phyloP scores from a whole-genome alignment of 1,140 invertebrate genomes.

The Sitophilus oryzae region DNA sequence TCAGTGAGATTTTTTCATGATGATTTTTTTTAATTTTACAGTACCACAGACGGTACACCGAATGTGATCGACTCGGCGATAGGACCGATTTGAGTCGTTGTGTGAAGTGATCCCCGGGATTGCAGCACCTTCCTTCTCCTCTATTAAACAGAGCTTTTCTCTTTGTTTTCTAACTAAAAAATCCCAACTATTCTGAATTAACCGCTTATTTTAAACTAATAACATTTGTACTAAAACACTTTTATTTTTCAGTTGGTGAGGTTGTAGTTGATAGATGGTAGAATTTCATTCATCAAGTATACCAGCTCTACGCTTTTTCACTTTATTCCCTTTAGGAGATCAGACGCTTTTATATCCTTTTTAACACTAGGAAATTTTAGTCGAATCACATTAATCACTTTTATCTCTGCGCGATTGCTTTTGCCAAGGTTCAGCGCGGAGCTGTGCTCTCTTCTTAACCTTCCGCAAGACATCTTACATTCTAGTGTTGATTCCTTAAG shows the following conservation, averaged over 20 bases:
- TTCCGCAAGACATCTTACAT: constrained; percentile 15
- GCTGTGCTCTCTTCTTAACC: not conserved
- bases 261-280: constrained; percentile 41
- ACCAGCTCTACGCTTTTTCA: constrained; percentile 30
- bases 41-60: constrained; percentile 31
- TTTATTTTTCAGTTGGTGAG: constrained; percentile 43
- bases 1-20: constrained; percentile 15
- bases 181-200: constrained; percentile 4
- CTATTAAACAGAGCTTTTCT: constrained; percentile 7
- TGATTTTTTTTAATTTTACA: constrained; percentile 38
- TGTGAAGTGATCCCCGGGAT: constrained; percentile 25
- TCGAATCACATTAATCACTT: constrained; percentile 1
- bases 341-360: constrained; percentile 30
- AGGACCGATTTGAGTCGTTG: constrained; percentile 25
- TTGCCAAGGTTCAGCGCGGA: not conserved
- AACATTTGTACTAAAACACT: constrained; percentile 16
- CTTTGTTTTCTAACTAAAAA: constrained; percentile 8
- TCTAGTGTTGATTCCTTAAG: constrained; percentile 17
- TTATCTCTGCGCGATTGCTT: constrained; percentile 15
- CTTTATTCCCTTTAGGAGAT: constrained; percentile 29
- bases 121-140: constrained; percentile 4
- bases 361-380: constrained; percentile 21
- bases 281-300: constrained; percentile 12
- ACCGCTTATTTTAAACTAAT: constrained; percentile 9
- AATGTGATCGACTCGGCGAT: constrained; percentile 29